A percentile compares a stretch with the other conserved stretches of the same genome.
These are phyloP conservation scores for Sebastes nivosus DNA, from an alignment of 2,797 vertebrate genomes.

Conservation along the genomic window DNA sequence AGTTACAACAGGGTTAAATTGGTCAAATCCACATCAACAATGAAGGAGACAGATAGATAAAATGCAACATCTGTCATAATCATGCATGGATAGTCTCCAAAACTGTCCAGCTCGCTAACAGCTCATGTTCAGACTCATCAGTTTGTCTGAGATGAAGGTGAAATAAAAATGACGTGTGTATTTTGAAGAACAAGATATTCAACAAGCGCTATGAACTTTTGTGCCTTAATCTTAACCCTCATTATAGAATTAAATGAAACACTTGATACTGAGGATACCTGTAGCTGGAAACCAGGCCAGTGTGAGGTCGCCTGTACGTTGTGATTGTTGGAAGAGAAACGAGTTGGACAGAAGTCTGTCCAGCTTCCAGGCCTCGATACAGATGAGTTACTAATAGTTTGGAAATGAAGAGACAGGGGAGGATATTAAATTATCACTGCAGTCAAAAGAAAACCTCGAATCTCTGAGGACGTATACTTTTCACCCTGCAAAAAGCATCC, in stretches of 20 bases:
- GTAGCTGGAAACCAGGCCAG: background rate
- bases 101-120: background rate
- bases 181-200: background rate
- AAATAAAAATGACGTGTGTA: background rate
- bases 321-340: constrained; percentile 47
- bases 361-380: constrained; percentile 50
- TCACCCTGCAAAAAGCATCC: constrained; percentile 9
- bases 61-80: too few relatives aligned
- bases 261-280: constrained; percentile 4
- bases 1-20: too few relatives aligned
- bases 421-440: constrained; percentile 58
- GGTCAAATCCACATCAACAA: too few relatives aligned
- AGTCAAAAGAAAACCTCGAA: constrained; percentile 45
- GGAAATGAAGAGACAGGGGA: constrained; percentile 53
- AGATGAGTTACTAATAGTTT: constrained; percentile 67
- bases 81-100: too few relatives aligned
- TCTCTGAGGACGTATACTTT: constrained; percentile 33
- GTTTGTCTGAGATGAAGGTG: background rate
- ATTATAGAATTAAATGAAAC: background rate
- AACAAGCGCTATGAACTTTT: background rate
- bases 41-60: too few relatives aligned
- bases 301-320: constrained; percentile 13
- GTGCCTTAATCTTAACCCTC: background rate
- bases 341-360: constrained; percentile 26
- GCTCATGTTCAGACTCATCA: background rate